A percentile compares a stretch with the other conserved stretches of the same genome.
Evolutionary conservation across 2,797 vertebrate species (phyloP).

Genomic region (Catamblyrhynchus diadema): DNA sequence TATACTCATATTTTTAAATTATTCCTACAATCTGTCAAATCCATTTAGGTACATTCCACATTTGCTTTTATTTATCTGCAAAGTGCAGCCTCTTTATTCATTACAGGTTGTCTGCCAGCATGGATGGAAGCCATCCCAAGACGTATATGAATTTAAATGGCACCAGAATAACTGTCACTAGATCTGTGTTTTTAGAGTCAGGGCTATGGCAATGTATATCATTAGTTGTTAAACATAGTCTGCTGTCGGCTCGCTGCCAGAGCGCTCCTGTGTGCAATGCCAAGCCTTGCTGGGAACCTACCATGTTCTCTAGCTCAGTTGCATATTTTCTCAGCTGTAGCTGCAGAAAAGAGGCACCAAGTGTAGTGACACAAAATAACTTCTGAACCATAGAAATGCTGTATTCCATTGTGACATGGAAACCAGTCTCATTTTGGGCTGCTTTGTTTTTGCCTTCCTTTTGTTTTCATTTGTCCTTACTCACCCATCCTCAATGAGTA

Average conservation of each 20-base stretch:
- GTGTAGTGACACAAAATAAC: constrained; percentile 4
- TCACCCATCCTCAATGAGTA: not conserved
- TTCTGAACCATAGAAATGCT: not conserved
- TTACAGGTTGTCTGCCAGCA: constrained; percentile 48
- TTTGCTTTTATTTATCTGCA: constrained; percentile 65
- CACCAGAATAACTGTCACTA: constrained; percentile 63
- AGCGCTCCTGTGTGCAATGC: not conserved
- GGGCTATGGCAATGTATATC: constrained; percentile 64
- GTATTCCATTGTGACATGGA: not conserved
- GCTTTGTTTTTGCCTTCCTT: not conserved
- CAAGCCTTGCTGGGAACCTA: constrained; percentile 52
- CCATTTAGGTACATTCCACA: constrained; percentile 29
- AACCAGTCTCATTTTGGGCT: not conserved
- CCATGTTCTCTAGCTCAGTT: not conserved
- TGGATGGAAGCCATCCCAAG: constrained; percentile 63
- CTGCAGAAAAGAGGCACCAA: constrained; percentile 13
- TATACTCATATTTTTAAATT: constrained; percentile 29
- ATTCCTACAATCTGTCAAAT: constrained; percentile 24
- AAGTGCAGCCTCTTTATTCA: constrained; percentile 51
- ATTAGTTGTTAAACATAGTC: constrained; percentile 70
- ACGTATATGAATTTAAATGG: constrained; percentile 52
- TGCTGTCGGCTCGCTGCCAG: constrained; percentile 47
- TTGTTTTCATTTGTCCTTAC: not conserved
- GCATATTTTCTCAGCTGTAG: constrained; percentile 47
- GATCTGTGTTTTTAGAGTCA: constrained; percentile 70